Percentiles rank a stretch among this genome's conserved stretches.
These are phyloP conservation scores for Lepidothrix coronata DNA, from an alignment of 2,113 vertebrate species.

Conservation along the genomic window DNA sequence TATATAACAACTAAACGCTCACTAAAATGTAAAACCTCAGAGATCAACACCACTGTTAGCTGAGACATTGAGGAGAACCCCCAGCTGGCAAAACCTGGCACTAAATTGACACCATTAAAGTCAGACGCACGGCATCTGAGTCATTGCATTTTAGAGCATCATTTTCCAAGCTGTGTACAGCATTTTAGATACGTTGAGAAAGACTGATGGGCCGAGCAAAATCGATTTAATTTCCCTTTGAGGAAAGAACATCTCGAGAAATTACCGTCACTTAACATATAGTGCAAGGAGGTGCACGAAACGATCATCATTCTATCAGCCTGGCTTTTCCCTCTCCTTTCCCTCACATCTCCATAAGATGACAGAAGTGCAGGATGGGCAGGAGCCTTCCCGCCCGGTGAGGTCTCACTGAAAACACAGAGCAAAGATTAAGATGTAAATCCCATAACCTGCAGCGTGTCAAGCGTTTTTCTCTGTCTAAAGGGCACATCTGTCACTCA, in stretches of 20 bases:
- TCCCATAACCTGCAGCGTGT: slow-evolving; percentile 21
- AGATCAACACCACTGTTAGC: not conserved
- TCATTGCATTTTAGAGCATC: not conserved
- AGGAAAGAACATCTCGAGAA: slow-evolving; percentile 1
- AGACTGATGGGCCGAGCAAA: slow-evolving; percentile 22
- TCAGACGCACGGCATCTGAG: not conserved
- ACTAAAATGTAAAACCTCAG: not conserved
- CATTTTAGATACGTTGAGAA: slow-evolving; percentile 19
- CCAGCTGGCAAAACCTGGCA: not conserved
- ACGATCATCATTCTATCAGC: not conserved
- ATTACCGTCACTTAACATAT: not conserved
- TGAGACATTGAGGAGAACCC: not conserved
- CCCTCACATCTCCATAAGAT: not conserved
- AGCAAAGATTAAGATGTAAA: slow-evolving; percentile 26
- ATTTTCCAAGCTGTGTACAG: not conserved
- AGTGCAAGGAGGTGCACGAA: not conserved
- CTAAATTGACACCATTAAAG: slow-evolving; percentile 14
- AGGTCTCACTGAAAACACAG: slow-evolving; percentile 38
- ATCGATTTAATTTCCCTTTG: slow-evolving; percentile 35
- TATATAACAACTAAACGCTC: not conserved
- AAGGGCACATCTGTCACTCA: slow-evolving; percentile 45
- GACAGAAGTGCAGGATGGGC: not conserved
- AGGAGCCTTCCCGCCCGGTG: not conserved
- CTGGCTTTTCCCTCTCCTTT: not conserved
- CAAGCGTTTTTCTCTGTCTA: not conserved